Evolutionary conservation across 2,797 vertebrate species (phyloP).

Genomic region (Hozukius guyotensis): DNA sequence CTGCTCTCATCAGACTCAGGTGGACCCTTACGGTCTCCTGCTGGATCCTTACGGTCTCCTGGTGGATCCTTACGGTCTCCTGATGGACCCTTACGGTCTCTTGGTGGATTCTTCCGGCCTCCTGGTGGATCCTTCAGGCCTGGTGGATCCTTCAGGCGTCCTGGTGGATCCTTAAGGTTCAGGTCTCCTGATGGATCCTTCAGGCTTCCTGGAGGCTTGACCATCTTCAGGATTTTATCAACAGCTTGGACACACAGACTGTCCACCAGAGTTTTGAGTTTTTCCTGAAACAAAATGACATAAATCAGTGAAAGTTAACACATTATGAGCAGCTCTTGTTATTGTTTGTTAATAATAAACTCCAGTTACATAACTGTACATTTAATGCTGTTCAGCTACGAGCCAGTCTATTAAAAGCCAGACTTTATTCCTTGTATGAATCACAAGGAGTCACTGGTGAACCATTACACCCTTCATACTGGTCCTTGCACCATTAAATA

Average conservation of each 20-base stretch:
- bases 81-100: background rate
- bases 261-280: conserved; percentile 17
- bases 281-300: conserved; percentile 25
- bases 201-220: background rate
- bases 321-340: too few species aligned
- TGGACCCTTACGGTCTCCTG: background rate
- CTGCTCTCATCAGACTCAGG: background rate
- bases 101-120: background rate
- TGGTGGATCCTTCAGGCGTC: background rate
- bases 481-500: too few species aligned
- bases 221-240: conserved; percentile 42
- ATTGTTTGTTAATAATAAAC: too few species aligned
- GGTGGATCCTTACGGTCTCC: background rate
- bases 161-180: background rate
- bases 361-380: too few species aligned
- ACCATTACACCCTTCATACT: too few species aligned
- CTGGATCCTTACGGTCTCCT: background rate
- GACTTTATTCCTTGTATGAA: too few species aligned
- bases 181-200: background rate
- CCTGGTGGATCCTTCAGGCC: background rate
- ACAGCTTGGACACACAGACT: conserved; percentile 49
- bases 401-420: too few species aligned
- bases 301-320: background rate
- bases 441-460: too few species aligned
- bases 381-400: too few species aligned